Conservation (phyloP, 2,888 invertebrate species). For the Trichogramma evanescens region DNA sequence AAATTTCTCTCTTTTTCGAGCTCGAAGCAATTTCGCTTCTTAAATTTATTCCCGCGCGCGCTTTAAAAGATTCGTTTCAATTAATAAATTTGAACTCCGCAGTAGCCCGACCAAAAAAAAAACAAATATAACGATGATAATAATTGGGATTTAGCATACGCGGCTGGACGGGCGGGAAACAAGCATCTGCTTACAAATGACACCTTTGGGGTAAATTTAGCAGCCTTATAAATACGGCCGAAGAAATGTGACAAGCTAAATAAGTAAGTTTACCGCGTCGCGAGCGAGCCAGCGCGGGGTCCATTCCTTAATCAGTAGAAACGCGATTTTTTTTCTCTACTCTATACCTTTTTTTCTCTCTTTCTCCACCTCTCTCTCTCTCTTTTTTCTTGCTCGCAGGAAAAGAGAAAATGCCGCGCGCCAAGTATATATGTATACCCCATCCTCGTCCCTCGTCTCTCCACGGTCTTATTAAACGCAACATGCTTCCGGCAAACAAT, state of each 20-base stretch:
- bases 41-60: too few relatives aligned
- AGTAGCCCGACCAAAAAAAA: neutral
- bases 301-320: too few relatives aligned
- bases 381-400: neutral
- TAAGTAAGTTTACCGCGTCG: neutral
- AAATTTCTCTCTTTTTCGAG: neutral
- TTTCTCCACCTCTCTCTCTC: neutral
- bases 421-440: too few relatives aligned
- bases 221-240: too few relatives aligned
- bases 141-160: neutral
- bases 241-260: neutral
- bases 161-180: neutral
- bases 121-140: neutral
- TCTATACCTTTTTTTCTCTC: neutral
- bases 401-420: neutral
- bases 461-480: slow-evolving; percentile 30
- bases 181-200: too few relatives aligned
- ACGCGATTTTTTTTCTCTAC: too few relatives aligned
- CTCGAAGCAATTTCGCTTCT: too few relatives aligned
- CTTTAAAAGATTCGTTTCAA: too few relatives aligned
- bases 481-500: slow-evolving; percentile 30
- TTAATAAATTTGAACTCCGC: too few relatives aligned
- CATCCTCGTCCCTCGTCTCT: neutral
- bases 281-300: too few relatives aligned
- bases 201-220: too few relatives aligned